A percentile compares a stretch with the other conserved stretches of the same genome.
Conservation (phyloP, 2,797 vertebrate genomes). For the Tauraco hartlaubi region DNA sequence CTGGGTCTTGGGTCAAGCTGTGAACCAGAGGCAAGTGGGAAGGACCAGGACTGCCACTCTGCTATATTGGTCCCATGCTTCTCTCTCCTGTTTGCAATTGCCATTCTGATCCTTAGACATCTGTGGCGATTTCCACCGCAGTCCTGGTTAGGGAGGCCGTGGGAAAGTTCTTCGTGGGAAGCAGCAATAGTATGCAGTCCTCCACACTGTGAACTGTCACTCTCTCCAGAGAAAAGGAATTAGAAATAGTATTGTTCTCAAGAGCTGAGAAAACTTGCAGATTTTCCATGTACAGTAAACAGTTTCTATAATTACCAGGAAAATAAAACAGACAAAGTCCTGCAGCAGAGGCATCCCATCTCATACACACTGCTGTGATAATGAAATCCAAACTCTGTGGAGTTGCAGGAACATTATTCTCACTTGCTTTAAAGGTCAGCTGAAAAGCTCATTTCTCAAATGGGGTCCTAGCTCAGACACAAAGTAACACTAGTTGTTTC, state of each 20-base stretch:
- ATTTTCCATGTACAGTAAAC: conserved; percentile 33
- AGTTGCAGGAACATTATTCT: conserved; percentile 11
- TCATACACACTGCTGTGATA: background rate
- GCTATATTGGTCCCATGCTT: background rate
- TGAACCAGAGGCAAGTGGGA: background rate
- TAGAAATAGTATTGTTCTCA: conserved; percentile 37
- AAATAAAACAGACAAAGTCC: conserved; percentile 29
- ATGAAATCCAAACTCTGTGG: conserved; percentile 37
- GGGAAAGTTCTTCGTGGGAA: conserved; percentile 38
- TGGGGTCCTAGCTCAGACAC: background rate
- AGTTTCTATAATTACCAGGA: conserved; percentile 39
- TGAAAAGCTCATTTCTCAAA: conserved; percentile 21
- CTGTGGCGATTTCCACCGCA: background rate
- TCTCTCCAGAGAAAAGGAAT: conserved; percentile 34
- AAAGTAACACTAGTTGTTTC: background rate
- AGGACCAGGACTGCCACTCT: background rate
- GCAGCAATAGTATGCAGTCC: background rate
- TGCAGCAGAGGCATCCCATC: background rate
- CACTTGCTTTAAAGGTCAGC: conserved; percentile 53
- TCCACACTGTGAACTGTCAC: background rate
- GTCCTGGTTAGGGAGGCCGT: background rate
- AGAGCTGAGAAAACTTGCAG: conserved; percentile 61
- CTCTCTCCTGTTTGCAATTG: background rate
- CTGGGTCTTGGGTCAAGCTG: background rate
- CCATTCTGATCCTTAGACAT: background rate